Base-by-base conservation (phyloP, 1,140 invertebrate species). In the Listronotus oregonensis region DNA sequence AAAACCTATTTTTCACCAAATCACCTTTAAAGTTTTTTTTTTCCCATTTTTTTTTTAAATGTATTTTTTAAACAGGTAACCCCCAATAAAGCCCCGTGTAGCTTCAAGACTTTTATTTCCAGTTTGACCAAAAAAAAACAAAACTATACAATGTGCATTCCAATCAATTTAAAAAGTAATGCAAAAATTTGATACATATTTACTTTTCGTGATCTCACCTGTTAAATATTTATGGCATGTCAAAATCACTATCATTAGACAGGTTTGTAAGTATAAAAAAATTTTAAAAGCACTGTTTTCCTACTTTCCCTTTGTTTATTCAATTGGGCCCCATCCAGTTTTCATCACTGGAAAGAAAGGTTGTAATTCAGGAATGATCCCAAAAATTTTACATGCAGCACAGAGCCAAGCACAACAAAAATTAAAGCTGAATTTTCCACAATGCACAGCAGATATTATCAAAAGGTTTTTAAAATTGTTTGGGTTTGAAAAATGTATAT, bases 321-420 rank as follows among this genome's bases (percentile, higher is more conserved):
- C 49, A 91, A 83, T 49, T 90, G 81, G 66, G 82, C 85, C 66
- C 82, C 2, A 89, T 77, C 85, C 89, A 91, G 18, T 83, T 79
- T 1, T 82, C 76, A 71, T 87, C 68, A 17, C 70, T 71, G 8
- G 50, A 31, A 51, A 44, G 42, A 71, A 50, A 32, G 60, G 39
- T 18, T 70, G 52, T 14, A 85, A 80, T 62, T 85, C 79, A 11
- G 82, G 73, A 6, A 86, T 79, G 68, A 87, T 88, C 7, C 90
- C 90, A 21, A 91, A 81, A 12, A 91, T 79, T 80, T 93, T 90
- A 46, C 67, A 93, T 80, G 69, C 88, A 91, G 66, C 86, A 86
- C 62, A 93, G 77, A 0, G 89, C 80, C 42, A 80, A 37, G 3
- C 3, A 37, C n/a, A 37, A 34, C 5, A n/a, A n/a, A n/a, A n/a